These are phyloP conservation scores for Standfussiana lucernea DNA, from an alignment of 2,888 invertebrate species.

Conservation along the genomic window DNA sequence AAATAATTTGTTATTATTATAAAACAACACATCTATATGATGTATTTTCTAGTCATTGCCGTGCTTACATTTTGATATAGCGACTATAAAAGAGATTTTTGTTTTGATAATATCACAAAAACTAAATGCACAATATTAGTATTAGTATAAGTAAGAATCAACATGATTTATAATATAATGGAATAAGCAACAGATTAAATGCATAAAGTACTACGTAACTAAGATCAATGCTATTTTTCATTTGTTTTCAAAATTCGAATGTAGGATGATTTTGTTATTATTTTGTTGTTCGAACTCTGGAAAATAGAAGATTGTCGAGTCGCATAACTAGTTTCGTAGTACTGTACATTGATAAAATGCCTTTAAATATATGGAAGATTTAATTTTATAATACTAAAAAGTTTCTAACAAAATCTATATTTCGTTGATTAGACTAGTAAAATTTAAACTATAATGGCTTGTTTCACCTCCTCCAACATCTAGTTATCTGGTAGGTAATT, in stretches of 20 bases:
- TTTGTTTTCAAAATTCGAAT: constrained; percentile 6
- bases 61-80: constrained; percentile 69
- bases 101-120: constrained; percentile 76
- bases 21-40: constrained; percentile 88
- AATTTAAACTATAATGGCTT: constrained; percentile 42
- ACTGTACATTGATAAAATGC: constrained; percentile 52
- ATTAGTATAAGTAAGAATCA: constrained; percentile 56
- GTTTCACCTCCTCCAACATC: constrained; percentile 10
- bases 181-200: constrained; percentile 66
- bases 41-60: constrained; percentile 90
- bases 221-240: background rate
- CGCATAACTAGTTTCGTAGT: constrained; percentile 21
- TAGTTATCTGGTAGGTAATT: background rate
- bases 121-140: constrained; percentile 76
- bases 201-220: constrained; percentile 40
- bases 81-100: constrained; percentile 63
- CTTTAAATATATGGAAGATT: constrained; percentile 51
- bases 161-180: constrained; percentile 65
- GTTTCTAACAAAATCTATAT: constrained; percentile 58
- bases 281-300: background rate
- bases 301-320: background rate
- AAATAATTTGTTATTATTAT: constrained; percentile 89
- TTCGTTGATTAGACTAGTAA: constrained; percentile 69
- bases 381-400: constrained; percentile 51
- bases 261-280: background rate